Evolutionary conservation across 2,888 invertebrate species (phyloP).

Genomic region (Glyphotaelius pellucidus): DNA sequence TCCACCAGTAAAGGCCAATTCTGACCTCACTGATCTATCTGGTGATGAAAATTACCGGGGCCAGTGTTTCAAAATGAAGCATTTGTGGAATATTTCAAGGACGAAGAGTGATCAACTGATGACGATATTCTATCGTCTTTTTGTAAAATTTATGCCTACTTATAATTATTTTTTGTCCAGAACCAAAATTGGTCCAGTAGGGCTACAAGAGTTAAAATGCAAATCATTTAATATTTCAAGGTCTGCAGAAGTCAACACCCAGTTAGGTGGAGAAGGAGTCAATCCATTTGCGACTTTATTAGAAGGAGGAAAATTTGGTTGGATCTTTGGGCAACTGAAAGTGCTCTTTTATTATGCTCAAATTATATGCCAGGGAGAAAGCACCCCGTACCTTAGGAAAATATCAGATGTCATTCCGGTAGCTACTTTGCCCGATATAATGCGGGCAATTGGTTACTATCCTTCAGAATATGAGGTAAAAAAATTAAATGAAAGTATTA

Average conservation of each 20-base stretch:
- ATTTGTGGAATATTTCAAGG: no score
- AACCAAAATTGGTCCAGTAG: no score
- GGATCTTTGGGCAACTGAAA: conserved; percentile 84
- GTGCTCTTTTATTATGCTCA: conserved; percentile 88
- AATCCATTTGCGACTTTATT: conserved; percentile 84
- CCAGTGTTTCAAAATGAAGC: no score
- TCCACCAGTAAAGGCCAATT: no score
- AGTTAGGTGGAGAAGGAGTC: conserved; percentile 78
- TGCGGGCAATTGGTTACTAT: conserved; percentile 86
- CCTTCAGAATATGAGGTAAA: conserved; percentile 85
- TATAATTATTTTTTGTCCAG: no score
- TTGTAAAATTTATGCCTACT: no score
- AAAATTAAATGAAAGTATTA: no score
- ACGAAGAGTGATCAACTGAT: no score
- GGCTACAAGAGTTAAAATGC: neutral
- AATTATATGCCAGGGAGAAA: conserved; percentile 84
- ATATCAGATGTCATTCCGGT: conserved; percentile 81
- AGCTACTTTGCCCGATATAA: conserved; percentile 83
- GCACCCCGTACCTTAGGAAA: conserved; percentile 79
- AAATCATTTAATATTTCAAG: conserved; percentile 69
- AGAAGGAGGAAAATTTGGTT: conserved; percentile 84
- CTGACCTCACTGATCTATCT: no score
- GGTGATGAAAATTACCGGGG: no score
- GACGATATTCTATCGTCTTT: no score
- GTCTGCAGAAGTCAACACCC: conserved; percentile 75